Conservation (phyloP, 2,797 vertebrate genomes). For the Melanitta fusca region DNA sequence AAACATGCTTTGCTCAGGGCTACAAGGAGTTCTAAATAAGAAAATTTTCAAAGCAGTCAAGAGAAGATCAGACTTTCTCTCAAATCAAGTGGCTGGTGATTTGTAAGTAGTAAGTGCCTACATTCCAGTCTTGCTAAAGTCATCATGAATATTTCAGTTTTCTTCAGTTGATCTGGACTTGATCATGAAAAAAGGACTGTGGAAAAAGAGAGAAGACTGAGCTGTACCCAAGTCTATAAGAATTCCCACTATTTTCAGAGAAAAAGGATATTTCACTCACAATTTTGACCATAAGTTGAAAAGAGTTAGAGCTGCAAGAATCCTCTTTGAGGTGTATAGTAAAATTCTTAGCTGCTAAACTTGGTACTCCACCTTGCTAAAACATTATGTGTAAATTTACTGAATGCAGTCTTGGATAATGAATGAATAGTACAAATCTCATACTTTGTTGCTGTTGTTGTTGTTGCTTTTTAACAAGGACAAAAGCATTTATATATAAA, state of each 20-base stretch:
- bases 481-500: not conserved
- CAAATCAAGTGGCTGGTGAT: not conserved
- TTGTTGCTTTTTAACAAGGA: not conserved
- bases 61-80: not conserved
- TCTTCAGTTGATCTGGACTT: not conserved
- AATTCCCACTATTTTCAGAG: not conserved
- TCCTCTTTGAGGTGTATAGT: not conserved
- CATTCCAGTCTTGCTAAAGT: not conserved
- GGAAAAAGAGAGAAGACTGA: fast-evolving
- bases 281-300: not conserved
- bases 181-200: fast-evolving
- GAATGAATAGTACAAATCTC: not conserved
- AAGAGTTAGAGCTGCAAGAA: not conserved
- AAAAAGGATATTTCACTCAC: not conserved
- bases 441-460: not conserved
- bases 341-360: not conserved
- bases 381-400: not conserved
- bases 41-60: not conserved
- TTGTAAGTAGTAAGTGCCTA: not conserved
- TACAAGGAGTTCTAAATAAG: not conserved
- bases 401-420: not conserved
- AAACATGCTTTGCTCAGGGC: not conserved
- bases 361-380: not conserved
- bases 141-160: not conserved
- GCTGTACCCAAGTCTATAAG: not conserved